Evolutionary conservation across 92 coral and sea anemone species (phyloP), one percentile per base, ranked within the genome.

Genomic region (Epizoanthus rinbou): DNA sequence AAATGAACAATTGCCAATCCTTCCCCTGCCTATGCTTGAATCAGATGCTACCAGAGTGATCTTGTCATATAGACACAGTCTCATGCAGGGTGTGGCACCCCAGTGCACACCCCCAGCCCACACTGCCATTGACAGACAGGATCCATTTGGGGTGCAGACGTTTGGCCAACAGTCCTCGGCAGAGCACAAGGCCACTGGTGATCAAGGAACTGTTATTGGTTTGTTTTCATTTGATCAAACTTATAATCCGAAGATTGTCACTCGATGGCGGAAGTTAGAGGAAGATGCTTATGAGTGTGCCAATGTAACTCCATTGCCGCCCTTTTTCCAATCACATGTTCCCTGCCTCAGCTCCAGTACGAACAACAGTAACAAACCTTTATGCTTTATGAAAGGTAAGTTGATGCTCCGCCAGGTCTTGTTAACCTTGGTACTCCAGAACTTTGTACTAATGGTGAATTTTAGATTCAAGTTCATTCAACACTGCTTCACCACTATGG

Each of bases 321-420:
- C 98, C 21, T 86, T 67, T 69, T 93, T 95, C 70, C 91, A 93
- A 50, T 84, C 92, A n/a, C 97, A 89, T 73, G 86, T 92, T 28
- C 94, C 94, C 8, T 93, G 94, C 81, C 82, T 95, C 64, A 93
- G 94, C 57, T 84, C 85, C 0, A 75, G 71, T 85, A 95, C 98
- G 5, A 87, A 85, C 69, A 95, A 95, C 79, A 89, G 65, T 19
- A 21, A 79, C 47, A 91, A 89, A 85, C 98, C 98, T 15, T 91
- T 89, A 18, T 85, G 98, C 70, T 93, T 93, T 45, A 90, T 95
- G 64, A 93, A 69, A 86, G 98, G 98, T 95, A 59, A 58, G 91
- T 65, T 56, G 54, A 50, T 11, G 54, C 54, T 6, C 15, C 3
- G 8, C 2, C 54, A 50, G 16, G 15, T 1, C 54, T 50, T 50